Conservation (phyloP, 30 jellyfish, hydroid and myxozoan genomes). For the Hydractinia echinata region DNA sequence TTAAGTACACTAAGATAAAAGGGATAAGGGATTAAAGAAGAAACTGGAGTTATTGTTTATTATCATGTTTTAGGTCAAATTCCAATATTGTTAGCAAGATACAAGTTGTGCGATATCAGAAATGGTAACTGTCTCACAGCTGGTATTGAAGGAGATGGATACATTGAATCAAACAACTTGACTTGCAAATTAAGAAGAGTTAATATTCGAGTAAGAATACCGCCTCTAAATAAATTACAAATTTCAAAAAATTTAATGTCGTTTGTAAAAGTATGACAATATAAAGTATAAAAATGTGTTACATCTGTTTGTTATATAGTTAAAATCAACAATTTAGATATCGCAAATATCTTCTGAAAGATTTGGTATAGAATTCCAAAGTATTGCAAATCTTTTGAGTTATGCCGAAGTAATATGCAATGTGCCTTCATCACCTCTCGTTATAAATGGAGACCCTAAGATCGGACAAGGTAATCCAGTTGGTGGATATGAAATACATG, state of each 20-base stretch:
- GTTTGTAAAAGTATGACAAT: too few relatives aligned
- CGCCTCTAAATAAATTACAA: background rate
- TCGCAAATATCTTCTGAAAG: too few relatives aligned
- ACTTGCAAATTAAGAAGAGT: slow-evolving; percentile 1
- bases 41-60: background rate
- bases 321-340: too few relatives aligned
- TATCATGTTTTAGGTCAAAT: background rate
- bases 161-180: background rate
- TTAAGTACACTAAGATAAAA: background rate
- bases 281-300: too few relatives aligned
- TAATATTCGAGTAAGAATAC: background rate
- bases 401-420: background rate
- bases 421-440: background rate
- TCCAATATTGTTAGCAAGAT: background rate
- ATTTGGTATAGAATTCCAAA: too few relatives aligned
- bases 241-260: too few relatives aligned
- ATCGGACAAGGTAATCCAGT: background rate
- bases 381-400: background rate
- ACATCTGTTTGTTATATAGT: too few relatives aligned
- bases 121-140: background rate
- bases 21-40: background rate
- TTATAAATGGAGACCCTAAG: background rate
- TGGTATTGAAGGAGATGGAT: background rate
- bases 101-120: background rate
- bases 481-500: slow-evolving; percentile 5